phyloP scores from a whole-genome alignment of 2,797 vertebrate genomes.

The Lacerta viridis region DNA sequence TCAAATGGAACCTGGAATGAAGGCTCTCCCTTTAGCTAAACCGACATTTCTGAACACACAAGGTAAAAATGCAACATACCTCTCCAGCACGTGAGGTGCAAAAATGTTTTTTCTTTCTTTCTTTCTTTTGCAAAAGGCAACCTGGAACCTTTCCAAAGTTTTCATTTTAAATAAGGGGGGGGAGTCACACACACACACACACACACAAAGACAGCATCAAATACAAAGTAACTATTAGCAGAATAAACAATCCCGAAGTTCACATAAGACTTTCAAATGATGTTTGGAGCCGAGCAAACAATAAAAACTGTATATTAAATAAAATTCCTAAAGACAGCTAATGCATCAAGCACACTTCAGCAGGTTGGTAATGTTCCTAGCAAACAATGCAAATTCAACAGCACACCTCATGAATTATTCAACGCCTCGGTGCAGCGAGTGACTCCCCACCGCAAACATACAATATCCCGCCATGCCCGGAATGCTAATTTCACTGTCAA shows the following conservation, averaged over 20 bases:
- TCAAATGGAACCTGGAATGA: neutral
- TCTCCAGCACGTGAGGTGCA: neutral
- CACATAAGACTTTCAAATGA: conserved; percentile 39
- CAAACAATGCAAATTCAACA: conserved; percentile 68
- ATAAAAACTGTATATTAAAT: conserved; percentile 51
- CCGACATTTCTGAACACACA: neutral
- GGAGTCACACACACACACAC: neutral
- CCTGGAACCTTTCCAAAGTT: conserved; percentile 12
- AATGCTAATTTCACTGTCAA: conserved; percentile 65
- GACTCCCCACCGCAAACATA: conserved; percentile 48
- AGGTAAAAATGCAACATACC: neutral
- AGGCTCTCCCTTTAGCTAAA: neutral
- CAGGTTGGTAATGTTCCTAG: conserved; percentile 60
- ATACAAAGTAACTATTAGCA: conserved; percentile 47
- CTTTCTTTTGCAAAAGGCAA: neutral
- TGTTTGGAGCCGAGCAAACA: conserved; percentile 50
- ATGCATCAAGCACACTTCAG: conserved; percentile 62
- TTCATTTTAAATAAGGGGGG: conserved; percentile 23
- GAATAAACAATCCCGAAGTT: conserved; percentile 39
- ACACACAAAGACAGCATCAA: neutral
- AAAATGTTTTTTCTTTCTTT: neutral
- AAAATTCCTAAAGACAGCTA: conserved; percentile 57
- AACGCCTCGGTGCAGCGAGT: conserved; percentile 49
- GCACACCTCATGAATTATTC: conserved; percentile 71
- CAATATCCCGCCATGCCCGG: conserved; percentile 56